Conservation (phyloP, 2,888 invertebrate genomes). For the Laothoe populi region DNA sequence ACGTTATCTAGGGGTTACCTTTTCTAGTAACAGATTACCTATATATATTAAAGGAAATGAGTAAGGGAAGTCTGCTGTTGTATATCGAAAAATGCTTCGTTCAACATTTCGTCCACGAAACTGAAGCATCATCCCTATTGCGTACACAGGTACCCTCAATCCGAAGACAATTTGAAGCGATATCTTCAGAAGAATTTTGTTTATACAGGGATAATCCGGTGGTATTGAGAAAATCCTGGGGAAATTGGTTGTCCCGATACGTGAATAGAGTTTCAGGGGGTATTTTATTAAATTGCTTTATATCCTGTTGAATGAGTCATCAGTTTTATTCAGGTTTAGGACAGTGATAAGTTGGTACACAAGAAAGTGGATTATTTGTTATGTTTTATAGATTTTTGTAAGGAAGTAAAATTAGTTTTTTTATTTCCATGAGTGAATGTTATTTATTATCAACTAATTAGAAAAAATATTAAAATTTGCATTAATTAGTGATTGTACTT, state of each 20-base stretch:
- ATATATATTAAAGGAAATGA: too few species aligned
- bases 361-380: not conserved
- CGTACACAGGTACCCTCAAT: constrained; percentile 30
- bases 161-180: constrained; percentile 28
- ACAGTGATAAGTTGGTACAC: not conserved
- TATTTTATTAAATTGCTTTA: constrained; percentile 10
- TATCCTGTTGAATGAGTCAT: not conserved
- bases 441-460: too few species aligned
- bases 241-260: constrained; percentile 36
- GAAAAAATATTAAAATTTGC: too few species aligned
- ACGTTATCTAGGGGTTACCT: too few species aligned
- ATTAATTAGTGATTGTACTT: too few species aligned
- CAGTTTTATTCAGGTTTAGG: not conserved
- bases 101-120: not conserved
- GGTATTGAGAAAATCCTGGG: constrained; percentile 41
- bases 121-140: not conserved
- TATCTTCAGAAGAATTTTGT: constrained; percentile 36
- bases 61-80: too few species aligned
- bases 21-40: too few species aligned
- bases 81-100: not conserved
- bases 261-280: constrained; percentile 1
- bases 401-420: not conserved
- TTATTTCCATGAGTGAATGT: too few species aligned
- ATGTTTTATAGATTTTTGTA: not conserved
- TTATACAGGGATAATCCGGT: constrained; percentile 41